Conservation (phyloP, 1,140 invertebrate species). For the Bemisia tabaci region DNA sequence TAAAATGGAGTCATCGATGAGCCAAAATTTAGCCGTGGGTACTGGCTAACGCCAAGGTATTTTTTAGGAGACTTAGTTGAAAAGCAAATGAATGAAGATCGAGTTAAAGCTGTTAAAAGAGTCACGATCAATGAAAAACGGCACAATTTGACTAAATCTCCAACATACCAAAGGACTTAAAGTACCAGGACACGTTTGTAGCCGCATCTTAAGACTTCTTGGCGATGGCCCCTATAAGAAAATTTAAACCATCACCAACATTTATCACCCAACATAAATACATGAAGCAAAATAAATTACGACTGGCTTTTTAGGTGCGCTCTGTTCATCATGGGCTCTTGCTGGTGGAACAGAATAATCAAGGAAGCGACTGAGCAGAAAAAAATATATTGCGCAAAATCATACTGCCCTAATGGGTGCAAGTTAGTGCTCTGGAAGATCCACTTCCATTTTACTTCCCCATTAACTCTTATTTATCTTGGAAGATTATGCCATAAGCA, state of each 20-base stretch:
- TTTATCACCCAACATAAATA: background rate
- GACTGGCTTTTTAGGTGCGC: background rate
- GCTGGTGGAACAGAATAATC: no score
- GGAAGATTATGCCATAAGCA: no score
- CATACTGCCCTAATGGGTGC: no score
- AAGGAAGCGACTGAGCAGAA: no score
- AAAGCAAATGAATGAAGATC: background rate
- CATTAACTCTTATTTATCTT: no score
- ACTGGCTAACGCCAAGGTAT: no score
- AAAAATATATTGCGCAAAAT: no score
- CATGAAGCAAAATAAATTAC: background rate
- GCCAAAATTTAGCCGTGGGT: no score
- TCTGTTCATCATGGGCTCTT: no score
- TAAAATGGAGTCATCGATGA: no score
- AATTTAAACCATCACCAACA: slow-evolving; percentile 10
- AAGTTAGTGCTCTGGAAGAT: no score
- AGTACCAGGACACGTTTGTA: slow-evolving; percentile 17
- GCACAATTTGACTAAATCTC: slow-evolving; percentile 5
- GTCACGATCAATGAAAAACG: background rate
- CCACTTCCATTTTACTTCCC: no score
- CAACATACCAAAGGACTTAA: slow-evolving; percentile 20
- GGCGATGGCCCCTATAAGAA: slow-evolving; percentile 14
- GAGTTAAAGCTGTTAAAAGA: background rate
- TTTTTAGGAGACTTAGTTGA: background rate
- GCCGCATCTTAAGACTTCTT: slow-evolving; percentile 16